Base-by-base conservation (phyloP, 1,140 invertebrate genomes). In the Gryllus bimaculatus region DNA sequence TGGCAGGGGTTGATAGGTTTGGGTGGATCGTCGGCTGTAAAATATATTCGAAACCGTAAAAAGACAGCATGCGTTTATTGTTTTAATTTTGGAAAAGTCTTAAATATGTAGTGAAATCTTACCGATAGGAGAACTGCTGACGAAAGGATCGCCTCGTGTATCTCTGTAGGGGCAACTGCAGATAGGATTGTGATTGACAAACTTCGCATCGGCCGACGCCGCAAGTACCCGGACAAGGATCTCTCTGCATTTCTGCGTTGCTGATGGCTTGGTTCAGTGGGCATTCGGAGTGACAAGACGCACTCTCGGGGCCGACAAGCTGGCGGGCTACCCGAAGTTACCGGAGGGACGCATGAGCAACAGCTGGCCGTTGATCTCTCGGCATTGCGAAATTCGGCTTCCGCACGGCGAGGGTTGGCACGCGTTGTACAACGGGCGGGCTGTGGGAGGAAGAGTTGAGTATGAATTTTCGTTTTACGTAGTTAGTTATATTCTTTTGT, bases 141-240 rank as follows among this genome's bases (percentile, higher is more conserved):
- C 80, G 77, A 91, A 89, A 12, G 92, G 89, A 83, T 90, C 89
- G 79, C 91, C 90, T n/a, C n/a, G n/a, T 3, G 85, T 88, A 80
- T 87, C 90, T 15, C 87, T 84, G 0, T 85, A 84, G 26, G 90
- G 86, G 81, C 92, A 94, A 77, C 89, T 87, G 85, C 92, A 92
- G 80, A 91, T 88, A 76, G 88, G 89, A 84, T 88, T 89, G 82
- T 90, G 89, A 83, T 91, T 92, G 0, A 91, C 86, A 54, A n/a
- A 92, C 89, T 82, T 89, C 84, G 83, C 91, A 92, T n/a, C 86
- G 83, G 77, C 84, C 85, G 39, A 91, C 81, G 76, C 92, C 93
- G 85, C 93, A 94, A 75, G 91, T 88, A 79, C 90, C 90, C 21
- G 86, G 86, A 83, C 92, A 94, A 48, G 92, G 92, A 84, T 93